phyloP scores from a whole-genome alignment of 2,888 invertebrate genomes.

The Ophioninae sp. region DNA sequence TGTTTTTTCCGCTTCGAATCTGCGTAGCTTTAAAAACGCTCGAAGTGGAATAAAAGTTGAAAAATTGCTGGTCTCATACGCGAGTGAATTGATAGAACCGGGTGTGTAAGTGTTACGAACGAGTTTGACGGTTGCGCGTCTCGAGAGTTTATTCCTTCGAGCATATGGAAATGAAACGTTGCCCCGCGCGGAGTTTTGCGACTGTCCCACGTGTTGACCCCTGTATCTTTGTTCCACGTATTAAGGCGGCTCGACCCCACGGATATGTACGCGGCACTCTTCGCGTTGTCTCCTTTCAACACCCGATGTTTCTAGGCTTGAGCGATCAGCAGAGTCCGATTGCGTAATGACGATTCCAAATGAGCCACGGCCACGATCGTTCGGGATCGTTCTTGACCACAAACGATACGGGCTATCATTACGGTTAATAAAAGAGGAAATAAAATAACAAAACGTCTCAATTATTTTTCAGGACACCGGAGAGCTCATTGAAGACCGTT shows the following conservation, averaged over 20 bases:
- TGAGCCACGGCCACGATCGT: neutral
- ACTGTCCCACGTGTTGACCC: conserved; percentile 71
- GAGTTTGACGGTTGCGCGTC: neutral
- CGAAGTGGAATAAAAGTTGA: neutral
- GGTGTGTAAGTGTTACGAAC: neutral
- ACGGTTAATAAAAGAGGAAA: no score
- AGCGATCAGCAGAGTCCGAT: conserved; percentile 8
- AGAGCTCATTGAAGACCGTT: no score
- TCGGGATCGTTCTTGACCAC: neutral
- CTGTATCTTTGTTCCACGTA: conserved; percentile 67
- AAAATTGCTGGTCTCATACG: neutral
- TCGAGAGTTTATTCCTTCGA: conserved; percentile 62
- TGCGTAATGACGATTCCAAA: conserved; percentile 5
- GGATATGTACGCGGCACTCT: conserved; percentile 2
- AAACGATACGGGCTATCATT: no score
- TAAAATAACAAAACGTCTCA: no score
- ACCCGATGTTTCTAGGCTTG: neutral
- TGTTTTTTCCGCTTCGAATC: no score
- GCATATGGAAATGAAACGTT: conserved; percentile 67
- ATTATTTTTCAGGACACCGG: no score
- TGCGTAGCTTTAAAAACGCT: no score
- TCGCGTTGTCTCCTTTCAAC: conserved; percentile 9
- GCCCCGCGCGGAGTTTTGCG: conserved; percentile 43
- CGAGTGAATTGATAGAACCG: neutral
- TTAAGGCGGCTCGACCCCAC: conserved; percentile 60